Percentiles rank a stretch among this genome's conserved stretches.
Evolutionary conservation across 2,888 invertebrate genomes (phyloP).

Genomic region (Cosmia trapezina): DNA sequence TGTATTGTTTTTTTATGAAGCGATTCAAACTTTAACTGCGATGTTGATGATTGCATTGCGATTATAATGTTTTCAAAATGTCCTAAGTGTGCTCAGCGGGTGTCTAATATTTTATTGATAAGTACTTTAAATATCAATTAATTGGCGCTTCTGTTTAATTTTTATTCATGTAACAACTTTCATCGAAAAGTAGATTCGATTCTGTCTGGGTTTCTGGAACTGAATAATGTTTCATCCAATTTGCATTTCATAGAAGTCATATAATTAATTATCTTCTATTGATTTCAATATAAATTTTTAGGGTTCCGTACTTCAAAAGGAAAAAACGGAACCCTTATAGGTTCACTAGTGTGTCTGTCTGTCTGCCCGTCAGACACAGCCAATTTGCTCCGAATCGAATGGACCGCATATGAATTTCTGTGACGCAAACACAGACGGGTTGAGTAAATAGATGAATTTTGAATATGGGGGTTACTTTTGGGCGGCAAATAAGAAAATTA

Average conservation of each 20-base stretch:
- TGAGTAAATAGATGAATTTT: too few species aligned
- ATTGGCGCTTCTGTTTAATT: background rate
- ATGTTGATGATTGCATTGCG: conserved; percentile 27
- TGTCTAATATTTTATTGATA: background rate
- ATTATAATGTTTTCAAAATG: conserved; percentile 4
- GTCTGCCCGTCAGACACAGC: too few species aligned
- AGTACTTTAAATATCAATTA: background rate
- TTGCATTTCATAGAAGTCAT: background rate
- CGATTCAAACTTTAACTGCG: conserved; percentile 32
- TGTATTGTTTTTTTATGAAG: conserved; percentile 11
- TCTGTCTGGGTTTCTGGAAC: background rate
- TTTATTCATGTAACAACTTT: background rate
- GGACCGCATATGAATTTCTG: too few species aligned
- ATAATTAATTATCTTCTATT: background rate
- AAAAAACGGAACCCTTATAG: too few species aligned
- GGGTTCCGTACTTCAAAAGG: too few species aligned
- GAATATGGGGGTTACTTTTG: too few species aligned
- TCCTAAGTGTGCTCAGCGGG: conserved; percentile 31
- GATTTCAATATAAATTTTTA: too few species aligned
- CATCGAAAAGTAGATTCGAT: background rate
- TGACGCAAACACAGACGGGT: too few species aligned
- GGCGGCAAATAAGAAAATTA: too few species aligned
- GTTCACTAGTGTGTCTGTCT: too few species aligned
- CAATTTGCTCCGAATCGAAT: too few species aligned
- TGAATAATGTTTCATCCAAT: background rate